Conservation (phyloP, 2,888 invertebrate species). For the Chrysolina haemoptera region DNA sequence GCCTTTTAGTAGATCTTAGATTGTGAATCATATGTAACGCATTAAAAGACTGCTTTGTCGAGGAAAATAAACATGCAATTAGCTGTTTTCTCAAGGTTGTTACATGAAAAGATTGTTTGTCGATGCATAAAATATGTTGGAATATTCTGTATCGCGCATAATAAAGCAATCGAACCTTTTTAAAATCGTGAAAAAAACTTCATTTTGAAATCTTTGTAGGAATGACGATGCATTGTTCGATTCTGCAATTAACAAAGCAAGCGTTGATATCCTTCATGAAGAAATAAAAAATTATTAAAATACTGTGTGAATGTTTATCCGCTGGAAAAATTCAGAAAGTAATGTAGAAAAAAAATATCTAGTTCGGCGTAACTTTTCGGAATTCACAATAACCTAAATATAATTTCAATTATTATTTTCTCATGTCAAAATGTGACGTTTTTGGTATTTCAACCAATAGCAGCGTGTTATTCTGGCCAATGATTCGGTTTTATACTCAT, state of each 20-base stretch:
- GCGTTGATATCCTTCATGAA: no score
- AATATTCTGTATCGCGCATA: slow-evolving; percentile 10
- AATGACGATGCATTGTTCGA: background rate
- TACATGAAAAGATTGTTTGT: slow-evolving; percentile 43
- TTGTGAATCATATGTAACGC: slow-evolving; percentile 13
- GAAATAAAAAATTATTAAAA: no score
- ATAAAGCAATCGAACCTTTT: background rate
- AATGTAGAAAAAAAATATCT: no score
- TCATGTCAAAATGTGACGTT: no score
- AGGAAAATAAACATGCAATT: slow-evolving; percentile 35
- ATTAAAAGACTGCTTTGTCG: slow-evolving; percentile 20
- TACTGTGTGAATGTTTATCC: no score
- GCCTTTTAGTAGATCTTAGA: slow-evolving; percentile 2
- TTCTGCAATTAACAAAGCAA: background rate
- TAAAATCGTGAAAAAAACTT: background rate
- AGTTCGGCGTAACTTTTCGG: no score
- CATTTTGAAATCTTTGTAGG: background rate
- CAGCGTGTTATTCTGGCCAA: no score
- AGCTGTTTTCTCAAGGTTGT: slow-evolving; percentile 39
- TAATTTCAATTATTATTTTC: no score
- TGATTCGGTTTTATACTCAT: no score
- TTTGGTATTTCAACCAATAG: no score
- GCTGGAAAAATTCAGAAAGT: no score
- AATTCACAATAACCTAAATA: no score
- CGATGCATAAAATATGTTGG: slow-evolving; percentile 28